Base-by-base conservation (phyloP, 2,113 vertebrate species). In the Neotoma lepida region DNA sequence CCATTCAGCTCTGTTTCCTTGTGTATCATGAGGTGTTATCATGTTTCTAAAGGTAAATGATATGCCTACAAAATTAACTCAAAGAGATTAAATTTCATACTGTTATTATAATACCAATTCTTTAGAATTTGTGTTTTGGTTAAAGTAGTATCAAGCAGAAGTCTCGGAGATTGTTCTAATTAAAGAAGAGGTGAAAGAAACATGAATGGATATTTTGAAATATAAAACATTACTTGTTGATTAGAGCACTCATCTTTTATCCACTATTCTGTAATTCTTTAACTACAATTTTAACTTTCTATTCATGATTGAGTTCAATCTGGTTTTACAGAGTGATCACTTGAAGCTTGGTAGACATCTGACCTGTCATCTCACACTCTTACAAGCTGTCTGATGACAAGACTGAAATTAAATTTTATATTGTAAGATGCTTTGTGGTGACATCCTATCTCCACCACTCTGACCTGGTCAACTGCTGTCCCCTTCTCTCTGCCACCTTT, bases 401-500 rank as follows among this genome's bases (percentile, higher is more conserved):
- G 18, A 64, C 18, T 46, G 44, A 49, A 76, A 58, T 44, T 49
- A 61, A 61, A 39, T 39, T 46, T 35, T 71, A 9, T 17, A 64
- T 22, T 28, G 86, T 58, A 12, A 51, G 64, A 26, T 9, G 0
- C 28, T n/a, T 74, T 2, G 20, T 18, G 30, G n/a, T 33, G 17
- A 51, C 1, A 15, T 54, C 33, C 4, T 14, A 6, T 6, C 26
- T 70, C 18, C 5, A 24, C 22, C 4, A 2, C 12, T 56, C 26
- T 81, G 51, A 13, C 41, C 9, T n/a, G 9, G 1, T 63, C 41
- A 22, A 7, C 20, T 63, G 0, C 2, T 73, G 28, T 44, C 49
- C 4, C 7, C n/a, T 30, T 49, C 4, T 4, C 24, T 54, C 14
- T 35, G 2, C 0, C 14, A 30, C 7, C 20, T 1, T 18, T 30